A percentile compares a stretch with the other conserved stretches of the same genome.
phyloP scores from a whole-genome alignment of 1,140 invertebrate species.

The Drosophila nikananu region DNA sequence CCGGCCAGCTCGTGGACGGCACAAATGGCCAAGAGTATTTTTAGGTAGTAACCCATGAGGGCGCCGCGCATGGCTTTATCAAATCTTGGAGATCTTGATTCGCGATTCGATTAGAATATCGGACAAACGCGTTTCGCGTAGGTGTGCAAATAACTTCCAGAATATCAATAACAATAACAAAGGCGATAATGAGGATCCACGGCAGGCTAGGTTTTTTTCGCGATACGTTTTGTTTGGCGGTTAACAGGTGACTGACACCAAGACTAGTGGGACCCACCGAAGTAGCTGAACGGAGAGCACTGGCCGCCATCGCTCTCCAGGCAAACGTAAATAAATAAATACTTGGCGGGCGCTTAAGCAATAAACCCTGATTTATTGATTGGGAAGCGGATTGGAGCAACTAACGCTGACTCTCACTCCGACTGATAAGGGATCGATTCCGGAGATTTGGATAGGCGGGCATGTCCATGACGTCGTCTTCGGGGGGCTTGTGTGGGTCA shows the following conservation, averaged over 20 bases:
- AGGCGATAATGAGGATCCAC: constrained; percentile 54
- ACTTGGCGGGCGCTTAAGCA: constrained; percentile 53
- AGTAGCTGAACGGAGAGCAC: constrained; percentile 30
- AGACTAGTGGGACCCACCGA: constrained; percentile 14
- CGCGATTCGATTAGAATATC: constrained; percentile 62
- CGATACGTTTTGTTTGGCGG: constrained; percentile 57
- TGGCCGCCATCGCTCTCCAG: constrained; percentile 4
- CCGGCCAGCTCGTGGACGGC: constrained; percentile 34
- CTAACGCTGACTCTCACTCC: constrained; percentile 16
- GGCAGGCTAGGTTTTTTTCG: constrained; percentile 11
- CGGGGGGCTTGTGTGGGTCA: constrained; percentile 22
- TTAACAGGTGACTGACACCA: constrained; percentile 58
- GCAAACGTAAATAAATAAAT: constrained; percentile 61
- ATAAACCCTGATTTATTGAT: constrained; percentile 75
- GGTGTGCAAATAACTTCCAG: constrained; percentile 29
- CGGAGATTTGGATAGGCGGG: constrained; percentile 9
- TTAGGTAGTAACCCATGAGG: constrained; percentile 61
- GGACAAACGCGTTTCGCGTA: constrained; percentile 41
- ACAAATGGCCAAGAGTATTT: constrained; percentile 61
- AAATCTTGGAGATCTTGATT: constrained; percentile 38
- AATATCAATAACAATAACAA: constrained; percentile 67
- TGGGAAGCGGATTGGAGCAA: constrained; percentile 28
- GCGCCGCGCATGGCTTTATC: constrained; percentile 68
- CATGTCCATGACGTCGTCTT: constrained; percentile 27
- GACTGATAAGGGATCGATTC: constrained; percentile 50